phyloP scores from a whole-genome alignment of 2,888 invertebrate species.

The Lepidochitona cinerea region DNA sequence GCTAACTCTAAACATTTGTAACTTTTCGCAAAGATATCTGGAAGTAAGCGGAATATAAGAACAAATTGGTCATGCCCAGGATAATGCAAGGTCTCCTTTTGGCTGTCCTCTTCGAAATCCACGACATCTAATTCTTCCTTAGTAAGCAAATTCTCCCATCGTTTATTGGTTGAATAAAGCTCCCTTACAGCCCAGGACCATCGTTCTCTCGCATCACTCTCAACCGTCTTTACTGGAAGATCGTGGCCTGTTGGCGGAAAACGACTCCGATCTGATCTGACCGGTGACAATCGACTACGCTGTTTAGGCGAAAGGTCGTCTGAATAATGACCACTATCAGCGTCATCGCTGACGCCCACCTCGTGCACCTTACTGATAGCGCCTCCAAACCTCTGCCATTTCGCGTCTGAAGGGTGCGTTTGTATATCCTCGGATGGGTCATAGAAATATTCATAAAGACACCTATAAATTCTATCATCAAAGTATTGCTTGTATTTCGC shows the following conservation, averaged over 20 bases:
- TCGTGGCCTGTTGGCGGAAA: not conserved
- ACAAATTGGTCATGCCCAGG: slow-evolving; percentile 47
- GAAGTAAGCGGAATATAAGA: slow-evolving; percentile 54
- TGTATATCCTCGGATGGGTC: slow-evolving; percentile 36
- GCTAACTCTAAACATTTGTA: slow-evolving; percentile 60
- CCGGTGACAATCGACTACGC: not conserved
- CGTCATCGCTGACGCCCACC: slow-evolving; percentile 31
- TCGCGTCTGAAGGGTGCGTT: not conserved
- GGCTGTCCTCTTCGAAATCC: slow-evolving; percentile 59
- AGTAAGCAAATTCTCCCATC: slow-evolving; percentile 54
- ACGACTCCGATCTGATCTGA: not conserved
- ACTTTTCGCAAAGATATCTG: slow-evolving; percentile 63
- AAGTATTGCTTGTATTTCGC: slow-evolving; percentile 55
- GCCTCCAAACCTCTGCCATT: not conserved
- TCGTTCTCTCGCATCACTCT: slow-evolving; percentile 22
- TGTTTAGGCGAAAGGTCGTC: not conserved
- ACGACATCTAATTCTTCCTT: slow-evolving; percentile 44
- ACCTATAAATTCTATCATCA: slow-evolving; percentile 53
- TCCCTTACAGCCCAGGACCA: slow-evolving; percentile 43
- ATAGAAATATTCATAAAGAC: slow-evolving; percentile 52
- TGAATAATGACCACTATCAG: not conserved
- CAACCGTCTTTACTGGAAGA: too few species aligned
- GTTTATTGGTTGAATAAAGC: slow-evolving; percentile 42
- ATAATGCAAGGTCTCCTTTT: slow-evolving; percentile 52
- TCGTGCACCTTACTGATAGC: slow-evolving; percentile 10